Conservation (phyloP, 2,113 vertebrate species). For the Saimiri boliviensis region DNA sequence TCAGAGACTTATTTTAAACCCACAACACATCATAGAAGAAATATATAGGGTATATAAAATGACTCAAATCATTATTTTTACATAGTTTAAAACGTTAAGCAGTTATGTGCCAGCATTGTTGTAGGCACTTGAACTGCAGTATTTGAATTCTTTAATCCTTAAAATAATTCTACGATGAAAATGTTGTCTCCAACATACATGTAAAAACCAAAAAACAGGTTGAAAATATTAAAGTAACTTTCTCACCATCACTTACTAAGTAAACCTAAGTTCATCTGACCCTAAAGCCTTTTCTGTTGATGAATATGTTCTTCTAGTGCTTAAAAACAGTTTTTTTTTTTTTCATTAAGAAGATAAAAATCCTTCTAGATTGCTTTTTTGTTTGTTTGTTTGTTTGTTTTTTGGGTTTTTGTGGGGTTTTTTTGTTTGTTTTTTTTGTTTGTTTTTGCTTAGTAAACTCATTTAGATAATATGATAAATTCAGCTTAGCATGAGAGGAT, state of each 20-base stretch:
- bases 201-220: neutral
- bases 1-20: neutral
- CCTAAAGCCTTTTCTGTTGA: conserved; percentile 17
- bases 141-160: neutral
- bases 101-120: neutral
- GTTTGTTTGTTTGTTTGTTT: neutral
- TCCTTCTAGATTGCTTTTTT: neutral
- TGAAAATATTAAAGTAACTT: conserved; percentile 16
- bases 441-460: neutral
- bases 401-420: neutral
- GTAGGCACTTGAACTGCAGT: neutral
- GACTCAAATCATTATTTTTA: neutral
- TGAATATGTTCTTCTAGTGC: neutral
- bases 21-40: neutral
- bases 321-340: neutral
- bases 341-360: conserved; percentile 14
- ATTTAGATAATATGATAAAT: neutral
- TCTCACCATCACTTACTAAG: neutral
- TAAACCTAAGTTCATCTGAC: neutral
- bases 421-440: too few relatives aligned
- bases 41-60: neutral
- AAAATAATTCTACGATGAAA: neutral
- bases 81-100: neutral
- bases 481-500: neutral
- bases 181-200: neutral